These are phyloP conservation scores for Mythimna ferrago DNA, from an alignment of 2,888 invertebrate species.

Conservation along the genomic window DNA sequence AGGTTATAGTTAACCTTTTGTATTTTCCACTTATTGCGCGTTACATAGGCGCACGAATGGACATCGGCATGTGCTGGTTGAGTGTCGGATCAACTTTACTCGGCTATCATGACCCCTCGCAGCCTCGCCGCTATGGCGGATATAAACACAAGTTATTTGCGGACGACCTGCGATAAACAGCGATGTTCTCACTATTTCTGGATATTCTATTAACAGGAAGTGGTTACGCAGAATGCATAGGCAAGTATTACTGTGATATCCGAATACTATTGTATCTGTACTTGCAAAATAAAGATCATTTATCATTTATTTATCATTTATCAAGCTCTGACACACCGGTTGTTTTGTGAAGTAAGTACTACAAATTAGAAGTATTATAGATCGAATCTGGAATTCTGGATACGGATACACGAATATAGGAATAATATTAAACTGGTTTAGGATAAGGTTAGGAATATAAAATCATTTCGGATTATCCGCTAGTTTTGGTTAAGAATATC, in stretches of 20 bases:
- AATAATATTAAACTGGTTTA: no score
- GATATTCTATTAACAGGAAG: neutral
- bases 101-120: neutral
- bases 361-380: no score
- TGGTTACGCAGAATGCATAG: neutral
- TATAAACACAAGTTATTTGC: neutral
- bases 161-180: neutral
- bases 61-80: neutral
- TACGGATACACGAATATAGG: no score
- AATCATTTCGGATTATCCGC: no score
- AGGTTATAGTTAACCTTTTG: constrained; percentile 11
- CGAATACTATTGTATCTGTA: neutral
- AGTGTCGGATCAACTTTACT: constrained; percentile 2
- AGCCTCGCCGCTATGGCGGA: neutral
- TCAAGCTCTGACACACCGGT: neutral
- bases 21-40: neutral
- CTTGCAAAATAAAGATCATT: no score
- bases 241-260: neutral
- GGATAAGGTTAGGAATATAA: no score
- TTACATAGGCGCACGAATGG: constrained; percentile 5
- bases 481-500: no score
- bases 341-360: neutral
- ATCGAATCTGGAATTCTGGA: no score
- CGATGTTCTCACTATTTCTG: neutral
- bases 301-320: no score